Percentiles rank a stretch among this genome's conserved stretches.
Evolutionary conservation across 92 coral and sea anemone species (phyloP).

Genomic region (Porites evermanni): DNA sequence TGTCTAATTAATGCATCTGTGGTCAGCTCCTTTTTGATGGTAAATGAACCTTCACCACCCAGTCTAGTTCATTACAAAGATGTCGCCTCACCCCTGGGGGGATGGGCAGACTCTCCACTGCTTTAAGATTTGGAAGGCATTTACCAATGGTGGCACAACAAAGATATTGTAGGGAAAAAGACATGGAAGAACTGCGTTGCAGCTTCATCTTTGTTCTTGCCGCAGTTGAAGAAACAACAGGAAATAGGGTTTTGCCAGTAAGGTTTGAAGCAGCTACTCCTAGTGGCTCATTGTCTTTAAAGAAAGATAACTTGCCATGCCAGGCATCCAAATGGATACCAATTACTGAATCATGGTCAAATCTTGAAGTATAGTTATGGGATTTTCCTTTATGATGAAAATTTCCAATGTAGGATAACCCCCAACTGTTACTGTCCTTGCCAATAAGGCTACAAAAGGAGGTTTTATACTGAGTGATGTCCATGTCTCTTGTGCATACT

Average conservation of each 20-base stretch:
- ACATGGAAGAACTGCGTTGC: conserved; percentile 74
- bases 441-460: conserved; percentile 93
- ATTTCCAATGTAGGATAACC: conserved; percentile 95
- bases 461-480: conserved; percentile 73
- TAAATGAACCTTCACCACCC: conserved; percentile 80
- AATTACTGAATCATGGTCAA: conserved; percentile 84
- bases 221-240: conserved; percentile 96
- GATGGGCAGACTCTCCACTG: conserved; percentile 77
- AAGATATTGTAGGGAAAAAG: conserved; percentile 86
- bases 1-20: neutral
- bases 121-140: conserved; percentile 60
- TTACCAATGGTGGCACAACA: conserved; percentile 93
- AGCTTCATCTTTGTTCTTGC: conserved; percentile 97
- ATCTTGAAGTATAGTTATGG: conserved; percentile 85
- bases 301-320: conserved; percentile 87
- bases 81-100: conserved; percentile 93
- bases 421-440: conserved; percentile 93
- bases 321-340: conserved; percentile 93
- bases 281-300: conserved; percentile 77
- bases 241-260: conserved; percentile 84
- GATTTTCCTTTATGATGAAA: conserved; percentile 90
- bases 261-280: conserved; percentile 91
- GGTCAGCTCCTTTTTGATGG: conserved; percentile 20
- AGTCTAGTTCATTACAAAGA: conserved; percentile 81
- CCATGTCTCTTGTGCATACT: conserved; percentile 86